Conservation (phyloP, 2,888 invertebrate genomes). For the Polyommatus icarus region DNA sequence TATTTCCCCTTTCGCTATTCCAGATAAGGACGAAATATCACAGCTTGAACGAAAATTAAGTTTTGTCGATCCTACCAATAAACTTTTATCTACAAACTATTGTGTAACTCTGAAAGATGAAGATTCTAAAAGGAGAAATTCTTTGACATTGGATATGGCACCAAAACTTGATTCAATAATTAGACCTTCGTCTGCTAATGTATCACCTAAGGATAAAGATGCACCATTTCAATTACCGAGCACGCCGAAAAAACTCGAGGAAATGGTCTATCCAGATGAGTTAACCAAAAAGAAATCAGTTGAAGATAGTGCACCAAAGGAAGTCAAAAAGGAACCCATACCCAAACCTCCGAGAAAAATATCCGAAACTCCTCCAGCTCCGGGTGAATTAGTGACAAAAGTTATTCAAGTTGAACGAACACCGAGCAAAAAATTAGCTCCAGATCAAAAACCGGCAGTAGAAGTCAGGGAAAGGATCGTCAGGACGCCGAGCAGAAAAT, state of each 20-base stretch:
- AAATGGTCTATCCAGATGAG: conserved; percentile 63
- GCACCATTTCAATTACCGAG: conserved; percentile 58
- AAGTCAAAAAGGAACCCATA: conserved; percentile 49
- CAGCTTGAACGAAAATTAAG: conserved; percentile 70
- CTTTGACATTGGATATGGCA: conserved; percentile 58
- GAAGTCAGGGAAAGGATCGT: conserved; percentile 71
- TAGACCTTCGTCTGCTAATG: conserved; percentile 53
- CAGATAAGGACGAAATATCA: conserved; percentile 61
- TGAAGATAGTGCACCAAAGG: conserved; percentile 34
- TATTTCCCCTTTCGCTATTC: conserved; percentile 76
- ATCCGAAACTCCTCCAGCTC: conserved; percentile 48
- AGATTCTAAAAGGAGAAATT: conserved; percentile 57
- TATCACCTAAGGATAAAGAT: conserved; percentile 62
- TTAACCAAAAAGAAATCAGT: conserved; percentile 38
- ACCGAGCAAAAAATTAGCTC: conserved; percentile 64
- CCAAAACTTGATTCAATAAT: conserved; percentile 51
- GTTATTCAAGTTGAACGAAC: conserved; percentile 72
- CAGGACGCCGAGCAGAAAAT: conserved; percentile 70
- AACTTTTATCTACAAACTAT: conserved; percentile 70
- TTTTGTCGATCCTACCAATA: conserved; percentile 74
- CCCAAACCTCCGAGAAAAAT: conserved; percentile 53
- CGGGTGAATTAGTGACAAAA: conserved; percentile 70
- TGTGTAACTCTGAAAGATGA: conserved; percentile 68
- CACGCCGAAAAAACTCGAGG: conserved; percentile 65
- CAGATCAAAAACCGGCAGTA: conserved; percentile 65